Percentiles rank a stretch among this genome's conserved stretches.
phyloP scores from a whole-genome alignment of 2,797 vertebrate genomes.

The Amblyraja radiata region DNA sequence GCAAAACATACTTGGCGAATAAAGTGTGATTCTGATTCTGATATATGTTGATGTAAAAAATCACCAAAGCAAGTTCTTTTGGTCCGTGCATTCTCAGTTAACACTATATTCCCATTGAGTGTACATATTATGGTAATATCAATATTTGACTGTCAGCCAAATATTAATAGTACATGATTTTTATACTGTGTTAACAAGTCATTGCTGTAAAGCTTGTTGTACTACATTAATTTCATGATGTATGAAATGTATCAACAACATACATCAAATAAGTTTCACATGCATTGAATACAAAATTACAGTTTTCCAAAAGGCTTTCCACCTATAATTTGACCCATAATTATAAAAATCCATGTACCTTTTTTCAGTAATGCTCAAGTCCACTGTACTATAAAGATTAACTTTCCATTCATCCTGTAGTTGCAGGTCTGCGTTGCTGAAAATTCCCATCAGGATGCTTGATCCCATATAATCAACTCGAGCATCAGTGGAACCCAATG shows the following conservation, averaged over 20 bases:
- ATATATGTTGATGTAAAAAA: not conserved
- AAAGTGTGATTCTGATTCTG: too few species aligned
- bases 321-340: not conserved
- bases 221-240: not conserved
- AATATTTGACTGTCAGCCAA: too few species aligned
- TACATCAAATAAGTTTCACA: not conserved
- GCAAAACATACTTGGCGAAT: too few species aligned
- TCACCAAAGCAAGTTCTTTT: not conserved
- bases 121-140: too few species aligned
- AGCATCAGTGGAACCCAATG: slow-evolving; percentile 96
- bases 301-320: not conserved
- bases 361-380: slow-evolving; percentile 85
- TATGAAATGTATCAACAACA: not conserved
- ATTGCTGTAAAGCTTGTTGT: not conserved
- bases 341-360: slow-evolving; percentile 61
- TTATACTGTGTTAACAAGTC: not conserved
- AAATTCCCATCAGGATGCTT: slow-evolving; percentile 96
- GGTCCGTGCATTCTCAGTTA: not conserved
- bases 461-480: slow-evolving; percentile 98
- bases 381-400: slow-evolving; percentile 74
- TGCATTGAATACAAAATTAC: not conserved
- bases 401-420: slow-evolving; percentile 98
- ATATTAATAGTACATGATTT: not conserved
- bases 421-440: slow-evolving; percentile 93
- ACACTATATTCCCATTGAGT: not conserved